These are phyloP conservation scores for Blera fallax DNA, from an alignment of 2,888 invertebrate genomes.

Conservation along the genomic window DNA sequence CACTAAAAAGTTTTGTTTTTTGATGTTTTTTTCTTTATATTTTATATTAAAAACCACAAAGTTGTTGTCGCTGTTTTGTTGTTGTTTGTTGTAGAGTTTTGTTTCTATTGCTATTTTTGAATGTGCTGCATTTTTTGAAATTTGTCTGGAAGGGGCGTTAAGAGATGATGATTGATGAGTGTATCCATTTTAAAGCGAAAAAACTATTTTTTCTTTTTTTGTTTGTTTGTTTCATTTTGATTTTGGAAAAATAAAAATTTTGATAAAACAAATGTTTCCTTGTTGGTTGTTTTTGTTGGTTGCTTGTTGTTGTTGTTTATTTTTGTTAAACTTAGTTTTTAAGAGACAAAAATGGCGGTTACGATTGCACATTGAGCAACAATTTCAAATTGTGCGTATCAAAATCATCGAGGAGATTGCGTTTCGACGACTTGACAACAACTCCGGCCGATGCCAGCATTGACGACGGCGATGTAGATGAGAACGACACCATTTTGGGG, in stretches of 20 bases:
- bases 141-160: conserved; percentile 40
- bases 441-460: conserved; percentile 77
- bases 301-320: conserved; percentile 61
- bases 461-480: conserved; percentile 73
- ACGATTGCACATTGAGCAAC: conserved; percentile 85
- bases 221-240: conserved; percentile 26
- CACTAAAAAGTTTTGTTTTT: conserved; percentile 60
- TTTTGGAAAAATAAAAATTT: conserved; percentile 48
- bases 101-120: conserved; percentile 30
- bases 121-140: conserved; percentile 55
- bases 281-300: conserved; percentile 58
- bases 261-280: conserved; percentile 35
- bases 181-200: conserved; percentile 71
- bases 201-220: conserved; percentile 66
- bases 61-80: conserved; percentile 75
- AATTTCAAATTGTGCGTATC: conserved; percentile 85
- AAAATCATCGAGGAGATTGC: conserved; percentile 81
- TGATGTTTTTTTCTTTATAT: conserved; percentile 36
- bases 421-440: conserved; percentile 78
- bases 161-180: conserved; percentile 51
- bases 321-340: conserved; percentile 39
- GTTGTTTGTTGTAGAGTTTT: conserved; percentile 6
- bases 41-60: conserved; percentile 80
- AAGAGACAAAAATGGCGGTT: conserved; percentile 75
- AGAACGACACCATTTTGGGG: conserved; percentile 59